Evolutionary conservation across 2,797 vertebrate genomes (phyloP), one percentile per base, ranked within the genome.

Genomic region (Botia kubotai): DNA sequence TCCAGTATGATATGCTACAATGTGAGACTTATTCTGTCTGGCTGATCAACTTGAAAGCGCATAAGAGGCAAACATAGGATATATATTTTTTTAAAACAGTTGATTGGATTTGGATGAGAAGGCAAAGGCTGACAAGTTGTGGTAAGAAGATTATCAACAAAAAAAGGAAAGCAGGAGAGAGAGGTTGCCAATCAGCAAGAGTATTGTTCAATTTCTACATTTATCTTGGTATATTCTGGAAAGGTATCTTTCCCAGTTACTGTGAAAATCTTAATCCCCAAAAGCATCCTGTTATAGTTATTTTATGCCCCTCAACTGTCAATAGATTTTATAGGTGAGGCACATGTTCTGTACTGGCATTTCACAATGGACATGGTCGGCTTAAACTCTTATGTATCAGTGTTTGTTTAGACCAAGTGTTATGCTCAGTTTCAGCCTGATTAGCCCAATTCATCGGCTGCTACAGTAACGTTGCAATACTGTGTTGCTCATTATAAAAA

Each of bases 151-250:
- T 94, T 94, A 94, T 89, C 89, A 86, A 76, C 6, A 21, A 76
- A 81, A 77, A 66, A 29, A 72, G 68, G 69, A 29, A 19, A 63
- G 52, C 14, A 77, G 76, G 91, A 90, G 89, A 89, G 89, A 89
- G 89, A 92, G 91, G 92, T 91, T 92, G 91, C 90, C 87, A 89
- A 92, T 94, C 92, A 93, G 93, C 92, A 93, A 91, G 93, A 87
- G 83, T 90, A 93, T 94, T 94, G 92, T 94, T 94, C 92, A 91
- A 89, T 92, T 93, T 93, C 90, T 91, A 91, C 92, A 93, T 94
- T 94, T 93, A 93, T 93, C 92, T 93, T 91, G 87, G 93, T 93
- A 94, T 93, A 93, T 94, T 93, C 90, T 87, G 88, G 90, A 93
- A 91, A 93, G 88, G 87, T 69, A 89, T 91, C 91, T 90, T 90